A percentile compares a stretch with the other conserved stretches of the same genome.
Evolutionary conservation across 2,888 invertebrate species (phyloP).

Genomic region (Phalera bucephala): DNA sequence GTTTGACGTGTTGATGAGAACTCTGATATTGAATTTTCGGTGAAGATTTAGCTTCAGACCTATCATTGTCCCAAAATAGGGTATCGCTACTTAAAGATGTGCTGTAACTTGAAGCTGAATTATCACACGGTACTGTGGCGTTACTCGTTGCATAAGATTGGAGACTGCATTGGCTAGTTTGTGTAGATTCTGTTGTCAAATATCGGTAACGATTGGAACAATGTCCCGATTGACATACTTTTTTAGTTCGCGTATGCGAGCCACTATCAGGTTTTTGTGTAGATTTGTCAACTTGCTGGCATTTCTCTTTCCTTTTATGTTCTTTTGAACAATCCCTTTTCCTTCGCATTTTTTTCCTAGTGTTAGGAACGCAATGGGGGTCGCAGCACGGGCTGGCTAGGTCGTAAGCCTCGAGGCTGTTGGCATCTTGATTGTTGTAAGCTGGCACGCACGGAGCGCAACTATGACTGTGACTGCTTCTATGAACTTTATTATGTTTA

Average conservation of each 20-base stretch:
- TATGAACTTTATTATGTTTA: slow-evolving; percentile 62
- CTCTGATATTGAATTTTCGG: slow-evolving; percentile 78
- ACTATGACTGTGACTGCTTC: slow-evolving; percentile 79
- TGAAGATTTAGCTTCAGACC: slow-evolving; percentile 66
- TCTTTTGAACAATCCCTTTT: slow-evolving; percentile 85
- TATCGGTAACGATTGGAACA: slow-evolving; percentile 81
- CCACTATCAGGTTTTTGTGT: slow-evolving; percentile 72
- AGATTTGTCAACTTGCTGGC: slow-evolving; percentile 76
- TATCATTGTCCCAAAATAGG: slow-evolving; percentile 89
- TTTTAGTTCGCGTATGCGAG: slow-evolving; percentile 74
- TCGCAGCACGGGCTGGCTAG: slow-evolving; percentile 94
- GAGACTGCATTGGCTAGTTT: slow-evolving; percentile 90
- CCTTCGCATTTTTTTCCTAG: slow-evolving; percentile 72
- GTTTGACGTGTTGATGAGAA: slow-evolving; percentile 83
- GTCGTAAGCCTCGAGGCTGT: slow-evolving; percentile 93
- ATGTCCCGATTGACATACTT: slow-evolving; percentile 63
- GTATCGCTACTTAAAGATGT: slow-evolving; percentile 94
- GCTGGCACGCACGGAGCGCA: slow-evolving; percentile 89
- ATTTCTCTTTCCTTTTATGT: slow-evolving; percentile 84
- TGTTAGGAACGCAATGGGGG: slow-evolving; percentile 91
- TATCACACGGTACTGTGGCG: slow-evolving; percentile 85
- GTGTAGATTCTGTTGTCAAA: slow-evolving; percentile 85
- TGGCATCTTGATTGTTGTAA: slow-evolving; percentile 86
- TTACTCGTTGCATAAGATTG: slow-evolving; percentile 93
- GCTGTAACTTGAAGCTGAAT: slow-evolving; percentile 91